Evolutionary conservation across 2,888 invertebrate genomes (phyloP).

Genomic region (Beris chalybata): DNA sequence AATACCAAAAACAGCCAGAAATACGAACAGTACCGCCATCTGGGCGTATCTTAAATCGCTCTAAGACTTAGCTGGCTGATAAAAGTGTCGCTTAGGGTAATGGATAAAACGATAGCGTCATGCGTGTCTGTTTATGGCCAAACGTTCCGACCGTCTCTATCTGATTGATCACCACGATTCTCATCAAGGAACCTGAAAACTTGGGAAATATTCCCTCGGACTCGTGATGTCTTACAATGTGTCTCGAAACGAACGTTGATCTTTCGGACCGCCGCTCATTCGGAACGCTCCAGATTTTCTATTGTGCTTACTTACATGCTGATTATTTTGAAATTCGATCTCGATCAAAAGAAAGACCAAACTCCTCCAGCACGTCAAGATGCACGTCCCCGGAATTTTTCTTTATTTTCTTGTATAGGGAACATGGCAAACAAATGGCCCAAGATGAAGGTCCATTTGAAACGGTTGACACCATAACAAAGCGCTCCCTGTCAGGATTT

Average conservation of each 20-base stretch:
- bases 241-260: too few relatives aligned
- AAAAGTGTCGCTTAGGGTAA: slow-evolving; percentile 1
- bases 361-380: too few relatives aligned
- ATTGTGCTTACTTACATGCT: background rate
- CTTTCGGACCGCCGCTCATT: too few relatives aligned
- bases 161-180: slow-evolving; percentile 22
- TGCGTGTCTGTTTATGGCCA: slow-evolving; percentile 25
- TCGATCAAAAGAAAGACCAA: background rate
- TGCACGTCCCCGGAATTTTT: too few relatives aligned
- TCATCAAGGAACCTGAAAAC: background rate
- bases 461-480: slow-evolving; percentile 16
- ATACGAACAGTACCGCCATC: background rate
- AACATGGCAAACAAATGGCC: background rate
- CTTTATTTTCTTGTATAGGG: too few relatives aligned
- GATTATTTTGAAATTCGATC: slow-evolving; percentile 18
- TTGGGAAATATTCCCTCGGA: background rate
- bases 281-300: background rate
- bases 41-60: background rate
- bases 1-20: background rate
- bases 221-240: background rate
- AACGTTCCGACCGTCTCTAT: slow-evolving; percentile 6
- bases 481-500: slow-evolving; percentile 4
- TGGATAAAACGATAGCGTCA: slow-evolving; percentile 18
- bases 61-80: slow-evolving; percentile 8
- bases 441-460: slow-evolving; percentile 2